Conservation (phyloP, 2,888 invertebrate species). For the Achlya flavicornis region DNA sequence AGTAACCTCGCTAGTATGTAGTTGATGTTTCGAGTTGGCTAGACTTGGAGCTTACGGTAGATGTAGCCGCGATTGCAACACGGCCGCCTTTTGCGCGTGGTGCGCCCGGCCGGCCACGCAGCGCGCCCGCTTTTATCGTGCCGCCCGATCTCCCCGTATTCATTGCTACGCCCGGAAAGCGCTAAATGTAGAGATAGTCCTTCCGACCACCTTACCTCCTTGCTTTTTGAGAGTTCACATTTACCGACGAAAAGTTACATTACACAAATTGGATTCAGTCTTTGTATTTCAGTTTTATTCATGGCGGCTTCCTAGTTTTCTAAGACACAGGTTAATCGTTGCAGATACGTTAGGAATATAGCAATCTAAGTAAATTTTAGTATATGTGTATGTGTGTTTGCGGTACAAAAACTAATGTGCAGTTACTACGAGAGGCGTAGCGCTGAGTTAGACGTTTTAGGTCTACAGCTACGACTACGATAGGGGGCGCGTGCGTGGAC, state of each 20-base stretch:
- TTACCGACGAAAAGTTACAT: constrained; percentile 72
- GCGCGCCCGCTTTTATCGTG: constrained; percentile 63
- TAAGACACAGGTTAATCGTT: constrained; percentile 19
- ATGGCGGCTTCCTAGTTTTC: constrained; percentile 33
- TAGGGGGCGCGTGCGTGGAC: constrained; percentile 57
- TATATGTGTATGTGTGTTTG: not conserved
- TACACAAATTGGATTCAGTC: constrained; percentile 73
- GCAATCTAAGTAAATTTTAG: not conserved
- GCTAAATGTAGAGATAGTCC: constrained; percentile 72
- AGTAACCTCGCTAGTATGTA: constrained; percentile 13
- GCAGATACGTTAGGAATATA: not conserved
- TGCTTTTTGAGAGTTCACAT: constrained; percentile 69
- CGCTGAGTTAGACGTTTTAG: constrained; percentile 25
- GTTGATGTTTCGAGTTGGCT: constrained; percentile 23
- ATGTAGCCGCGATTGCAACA: constrained; percentile 53
- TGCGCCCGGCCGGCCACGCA: constrained; percentile 35
- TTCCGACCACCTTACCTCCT: constrained; percentile 63
- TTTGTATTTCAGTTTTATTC: constrained; percentile 60
- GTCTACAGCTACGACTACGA: constrained; percentile 41
- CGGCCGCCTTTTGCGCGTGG: constrained; percentile 47
- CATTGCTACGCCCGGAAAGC: constrained; percentile 68
- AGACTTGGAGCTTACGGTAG: constrained; percentile 35
- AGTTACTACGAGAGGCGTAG: constrained; percentile 13
- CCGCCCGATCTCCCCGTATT: constrained; percentile 76
- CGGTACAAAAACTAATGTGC: not conserved